Evolutionary conservation across 1,140 invertebrate genomes (phyloP), one percentile per base, ranked within the genome.

Genomic region (Gonioctena quinquepunctata): DNA sequence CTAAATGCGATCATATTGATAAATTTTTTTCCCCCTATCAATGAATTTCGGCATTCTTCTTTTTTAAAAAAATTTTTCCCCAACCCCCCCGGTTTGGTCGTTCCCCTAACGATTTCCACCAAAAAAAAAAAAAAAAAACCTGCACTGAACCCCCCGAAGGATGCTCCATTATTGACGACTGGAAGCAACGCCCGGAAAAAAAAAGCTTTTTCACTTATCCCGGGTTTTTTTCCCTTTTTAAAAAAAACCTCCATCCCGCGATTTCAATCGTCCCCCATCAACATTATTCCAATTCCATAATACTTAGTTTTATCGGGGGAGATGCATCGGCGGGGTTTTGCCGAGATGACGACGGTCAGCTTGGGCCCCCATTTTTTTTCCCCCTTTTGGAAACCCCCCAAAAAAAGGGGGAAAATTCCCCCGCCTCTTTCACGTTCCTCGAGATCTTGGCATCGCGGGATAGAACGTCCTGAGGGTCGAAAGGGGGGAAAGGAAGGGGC

Each of bases 181-280:
- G n/a, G 16, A 42, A n/a, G 33, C 4, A 42, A 42, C 33, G 33
- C 33, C 33, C 16, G 13, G 2, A 42, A 23, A 23, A 23, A 59
- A 59, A 59, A 59, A 59, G 56, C 56, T 59, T 59, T 59, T 59
- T 59, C 56, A 59, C 56, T 59, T 59, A 59, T 59, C 56, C 56
- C 26, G 56, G 21, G 56, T 21, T 59, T 23, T 25, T 59, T 59
- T 59, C 25, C 21, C 21, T 52, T n/a, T n/a, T 42, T 42, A 23
- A 42, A 42, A 52, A 25, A 59, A 59, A 16, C 25, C 50, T 52
- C n/a, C n/a, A n/a, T n/a, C 33, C 56, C 3, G 23, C 23, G 21
- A 59, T 59, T 59, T 59, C 56, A 59, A 59, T 59, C 56, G 56
- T 59, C 56, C 56, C 56, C 56, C 56, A 25, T 26, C n/a, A 23